Evolutionary conservation across 2,888 invertebrate species (phyloP).

Genomic region (Lottia gigantea): DNA sequence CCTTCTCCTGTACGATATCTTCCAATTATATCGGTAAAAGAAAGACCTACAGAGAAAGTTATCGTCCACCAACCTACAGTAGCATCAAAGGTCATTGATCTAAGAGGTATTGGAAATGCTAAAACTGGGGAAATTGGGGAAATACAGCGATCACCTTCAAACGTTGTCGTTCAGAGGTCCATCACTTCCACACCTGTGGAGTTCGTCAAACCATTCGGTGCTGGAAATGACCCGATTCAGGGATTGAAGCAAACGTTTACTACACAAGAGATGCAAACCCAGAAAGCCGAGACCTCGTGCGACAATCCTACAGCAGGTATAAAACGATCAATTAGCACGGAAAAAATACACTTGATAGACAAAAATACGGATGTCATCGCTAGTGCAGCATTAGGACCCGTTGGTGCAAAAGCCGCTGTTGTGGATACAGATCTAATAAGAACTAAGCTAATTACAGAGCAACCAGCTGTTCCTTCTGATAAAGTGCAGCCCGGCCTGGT

Average conservation of each 20-base stretch:
- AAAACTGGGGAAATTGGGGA: not conserved
- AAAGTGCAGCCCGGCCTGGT: not conserved
- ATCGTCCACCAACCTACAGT: not conserved
- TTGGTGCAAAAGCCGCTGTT: not conserved
- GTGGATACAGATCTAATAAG: not conserved
- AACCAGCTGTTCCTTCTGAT: not conserved
- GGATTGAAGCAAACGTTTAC: not conserved
- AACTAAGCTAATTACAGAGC: not conserved
- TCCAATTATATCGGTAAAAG: not conserved
- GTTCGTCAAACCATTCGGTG: not conserved
- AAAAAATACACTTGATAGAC: not conserved
- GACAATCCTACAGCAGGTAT: not conserved
- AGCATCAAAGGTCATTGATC: not conserved
- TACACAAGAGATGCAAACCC: not conserved
- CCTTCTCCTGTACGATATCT: conserved; percentile 2
- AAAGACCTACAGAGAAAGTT: not conserved
- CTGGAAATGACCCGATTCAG: not conserved
- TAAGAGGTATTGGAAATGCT: not conserved
- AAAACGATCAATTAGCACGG: not conserved
- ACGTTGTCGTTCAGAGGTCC: not conserved
- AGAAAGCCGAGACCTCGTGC: not conserved
- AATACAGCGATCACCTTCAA: not conserved
- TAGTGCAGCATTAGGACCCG: not conserved
- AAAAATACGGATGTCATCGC: not conserved
- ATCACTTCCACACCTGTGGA: not conserved